phyloP scores from a whole-genome alignment of 2,888 invertebrate genomes.

The Aporophyla lueneburgensis region DNA sequence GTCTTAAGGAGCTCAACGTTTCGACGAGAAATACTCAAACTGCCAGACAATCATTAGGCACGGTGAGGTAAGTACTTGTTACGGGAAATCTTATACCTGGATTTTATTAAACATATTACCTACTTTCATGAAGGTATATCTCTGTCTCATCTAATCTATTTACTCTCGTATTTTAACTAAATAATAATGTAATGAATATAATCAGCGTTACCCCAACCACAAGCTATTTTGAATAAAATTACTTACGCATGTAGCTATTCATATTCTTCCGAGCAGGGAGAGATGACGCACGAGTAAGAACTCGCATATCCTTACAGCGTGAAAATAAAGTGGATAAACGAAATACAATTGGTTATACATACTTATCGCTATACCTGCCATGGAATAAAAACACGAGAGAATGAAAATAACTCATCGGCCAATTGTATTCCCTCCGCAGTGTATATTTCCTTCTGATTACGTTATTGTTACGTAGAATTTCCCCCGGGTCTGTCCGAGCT shows the following conservation, averaged over 20 bases:
- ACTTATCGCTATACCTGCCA: slow-evolving; percentile 32
- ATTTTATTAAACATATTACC: neutral
- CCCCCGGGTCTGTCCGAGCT: slow-evolving; percentile 69
- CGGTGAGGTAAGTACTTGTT: neutral
- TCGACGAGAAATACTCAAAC: too few relatives aligned
- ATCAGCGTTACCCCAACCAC: slow-evolving; percentile 33
- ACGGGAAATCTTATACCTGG: neutral
- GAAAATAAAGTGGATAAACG: slow-evolving; percentile 42
- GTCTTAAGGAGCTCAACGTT: too few relatives aligned
- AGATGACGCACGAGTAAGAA: slow-evolving; percentile 54
- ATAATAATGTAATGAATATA: slow-evolving; percentile 42
- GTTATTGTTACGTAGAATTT: slow-evolving; percentile 70
- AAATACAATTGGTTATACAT: slow-evolving; percentile 28
- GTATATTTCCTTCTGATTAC: slow-evolving; percentile 63
- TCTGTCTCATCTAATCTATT: neutral
- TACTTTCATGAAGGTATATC: neutral
- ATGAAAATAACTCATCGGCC: slow-evolving; percentile 49
- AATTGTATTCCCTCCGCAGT: slow-evolving; percentile 49
- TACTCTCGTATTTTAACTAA: slow-evolving; percentile 33
- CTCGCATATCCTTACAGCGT: slow-evolving; percentile 17
- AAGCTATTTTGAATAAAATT: slow-evolving; percentile 56
- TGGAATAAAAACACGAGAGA: slow-evolving; percentile 41
- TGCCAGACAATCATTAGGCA: too few relatives aligned
- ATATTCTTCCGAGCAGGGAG: slow-evolving; percentile 35
- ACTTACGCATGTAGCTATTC: slow-evolving; percentile 54